phyloP scores from a whole-genome alignment of 2,888 invertebrate genomes.

The Plebejus argus region DNA sequence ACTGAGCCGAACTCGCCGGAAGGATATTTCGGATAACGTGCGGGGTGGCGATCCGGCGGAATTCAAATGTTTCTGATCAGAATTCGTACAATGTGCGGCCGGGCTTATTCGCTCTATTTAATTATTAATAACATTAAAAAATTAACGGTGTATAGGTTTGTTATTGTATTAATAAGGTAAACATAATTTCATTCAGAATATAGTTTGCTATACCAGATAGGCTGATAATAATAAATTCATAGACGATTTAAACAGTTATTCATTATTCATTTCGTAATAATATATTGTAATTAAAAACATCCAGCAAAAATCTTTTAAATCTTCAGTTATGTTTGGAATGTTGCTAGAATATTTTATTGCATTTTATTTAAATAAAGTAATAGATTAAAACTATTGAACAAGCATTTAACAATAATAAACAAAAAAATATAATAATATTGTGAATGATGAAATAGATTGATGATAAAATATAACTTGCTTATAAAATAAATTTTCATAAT shows the following conservation, averaged over 20 bases:
- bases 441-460: background rate
- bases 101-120: too few species aligned
- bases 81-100: too few species aligned
- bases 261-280: background rate
- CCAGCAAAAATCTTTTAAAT: background rate
- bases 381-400: background rate
- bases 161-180: too few species aligned
- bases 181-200: background rate
- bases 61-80: too few species aligned
- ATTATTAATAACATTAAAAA: too few species aligned
- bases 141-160: too few species aligned
- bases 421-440: background rate
- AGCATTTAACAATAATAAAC: background rate
- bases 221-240: background rate
- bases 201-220: background rate
- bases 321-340: slow-evolving; percentile 5
- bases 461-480: background rate
- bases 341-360: background rate
- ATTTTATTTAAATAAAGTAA: background rate
- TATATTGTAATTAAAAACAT: background rate
- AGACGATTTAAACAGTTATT: background rate
- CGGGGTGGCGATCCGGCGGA: too few species aligned
- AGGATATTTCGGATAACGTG: too few species aligned
- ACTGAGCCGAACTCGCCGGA: too few species aligned
- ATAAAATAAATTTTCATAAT: background rate